Percentiles rank a stretch among this genome's conserved stretches.
These are phyloP conservation scores for Tubulanus polymorphus DNA, from an alignment of 2,888 invertebrate genomes.

Conservation along the genomic window DNA sequence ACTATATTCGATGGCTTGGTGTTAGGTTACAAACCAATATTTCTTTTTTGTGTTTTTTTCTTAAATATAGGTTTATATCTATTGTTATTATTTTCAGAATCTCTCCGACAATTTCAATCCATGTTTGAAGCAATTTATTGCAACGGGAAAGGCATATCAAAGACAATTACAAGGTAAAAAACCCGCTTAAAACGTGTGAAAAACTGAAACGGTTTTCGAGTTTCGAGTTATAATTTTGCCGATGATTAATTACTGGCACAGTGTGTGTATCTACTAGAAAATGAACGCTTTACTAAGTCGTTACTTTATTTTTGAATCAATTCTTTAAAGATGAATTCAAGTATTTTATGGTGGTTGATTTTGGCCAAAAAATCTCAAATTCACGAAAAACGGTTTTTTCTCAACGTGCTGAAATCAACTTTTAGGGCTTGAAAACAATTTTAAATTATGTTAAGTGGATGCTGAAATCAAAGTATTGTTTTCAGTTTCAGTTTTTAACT, in stretches of 20 bases:
- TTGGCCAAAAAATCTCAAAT: no score
- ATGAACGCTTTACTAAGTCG: neutral
- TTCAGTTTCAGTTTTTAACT: no score
- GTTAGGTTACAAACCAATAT: no score
- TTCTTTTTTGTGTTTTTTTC: no score
- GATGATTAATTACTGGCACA: neutral
- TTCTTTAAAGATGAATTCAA: neutral
- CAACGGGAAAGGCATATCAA: slow-evolving; percentile 87
- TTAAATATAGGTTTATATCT: no score
- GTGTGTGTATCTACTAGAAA: neutral
- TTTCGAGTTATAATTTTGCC: neutral
- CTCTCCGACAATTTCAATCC: slow-evolving; percentile 95
- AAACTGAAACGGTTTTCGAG: no score
- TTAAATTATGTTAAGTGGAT: no score
- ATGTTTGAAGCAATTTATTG: slow-evolving; percentile 87
- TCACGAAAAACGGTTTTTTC: no score
- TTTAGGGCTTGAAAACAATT: no score
- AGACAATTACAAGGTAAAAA: slow-evolving; percentile 88
- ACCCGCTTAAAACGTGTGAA: neutral
- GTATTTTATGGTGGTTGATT: neutral
- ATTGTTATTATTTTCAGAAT: slow-evolving; percentile 64
- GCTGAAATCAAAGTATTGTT: no score
- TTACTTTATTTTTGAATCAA: neutral
- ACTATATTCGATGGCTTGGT: no score
- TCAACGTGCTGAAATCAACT: no score